Evolutionary conservation across 2,888 invertebrate species (phyloP).

Genomic region (Parnassius glacialis): DNA sequence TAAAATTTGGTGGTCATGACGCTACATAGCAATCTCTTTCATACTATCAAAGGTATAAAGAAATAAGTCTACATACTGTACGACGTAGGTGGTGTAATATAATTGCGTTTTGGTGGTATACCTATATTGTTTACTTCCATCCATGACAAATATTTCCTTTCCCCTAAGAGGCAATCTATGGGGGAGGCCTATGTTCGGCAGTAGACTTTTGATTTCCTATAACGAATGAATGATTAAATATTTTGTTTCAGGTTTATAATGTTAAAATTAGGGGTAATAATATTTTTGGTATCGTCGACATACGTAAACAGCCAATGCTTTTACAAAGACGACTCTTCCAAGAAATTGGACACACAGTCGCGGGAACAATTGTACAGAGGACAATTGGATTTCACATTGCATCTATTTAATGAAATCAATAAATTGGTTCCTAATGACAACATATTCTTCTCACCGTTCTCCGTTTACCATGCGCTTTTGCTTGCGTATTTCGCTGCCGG

Average conservation of each 20-base stretch:
- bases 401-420: slow-evolving; percentile 85
- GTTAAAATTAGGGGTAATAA: slow-evolving; percentile 50
- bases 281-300: slow-evolving; percentile 46
- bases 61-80: too few relatives aligned
- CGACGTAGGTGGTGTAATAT: too few relatives aligned
- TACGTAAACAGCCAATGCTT: slow-evolving; percentile 67
- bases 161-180: too few relatives aligned
- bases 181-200: too few relatives aligned
- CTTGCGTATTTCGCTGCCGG: slow-evolving; percentile 89
- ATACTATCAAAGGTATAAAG: too few relatives aligned
- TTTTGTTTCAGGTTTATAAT: slow-evolving; percentile 50
- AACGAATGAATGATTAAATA: neutral
- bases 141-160: too few relatives aligned
- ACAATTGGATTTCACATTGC: slow-evolving; percentile 86
- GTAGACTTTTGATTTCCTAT: neutral
- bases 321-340: slow-evolving; percentile 64
- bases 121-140: too few relatives aligned
- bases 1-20: too few relatives aligned
- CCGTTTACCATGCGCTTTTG: slow-evolving; percentile 89
- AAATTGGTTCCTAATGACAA: slow-evolving; percentile 85
- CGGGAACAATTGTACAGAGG: slow-evolving; percentile 60
- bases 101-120: too few relatives aligned
- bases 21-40: too few relatives aligned
- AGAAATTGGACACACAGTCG: slow-evolving; percentile 67
- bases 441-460: slow-evolving; percentile 93